These are phyloP conservation scores for Paracentrotus lividus DNA, from an alignment of 53 echinoderm and acorn worm species.

Conservation along the genomic window DNA sequence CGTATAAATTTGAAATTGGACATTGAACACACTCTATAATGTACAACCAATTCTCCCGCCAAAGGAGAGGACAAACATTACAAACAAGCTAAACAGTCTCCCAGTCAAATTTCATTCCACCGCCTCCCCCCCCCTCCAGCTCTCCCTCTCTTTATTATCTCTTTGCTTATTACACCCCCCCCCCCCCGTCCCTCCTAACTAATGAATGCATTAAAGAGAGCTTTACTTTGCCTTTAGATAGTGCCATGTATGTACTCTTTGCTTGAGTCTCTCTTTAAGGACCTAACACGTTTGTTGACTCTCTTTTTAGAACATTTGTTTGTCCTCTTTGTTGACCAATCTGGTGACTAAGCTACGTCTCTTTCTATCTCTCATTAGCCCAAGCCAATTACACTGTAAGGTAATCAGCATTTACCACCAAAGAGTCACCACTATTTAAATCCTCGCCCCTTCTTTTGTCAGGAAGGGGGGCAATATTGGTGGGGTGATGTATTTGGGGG, in stretches of 20 bases:
- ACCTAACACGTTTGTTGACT: conserved; percentile 62
- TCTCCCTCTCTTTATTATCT: neutral
- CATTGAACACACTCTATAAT: too few relatives aligned
- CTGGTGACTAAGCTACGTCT: conserved; percentile 59
- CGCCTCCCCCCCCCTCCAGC: neutral
- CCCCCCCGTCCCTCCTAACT: neutral
- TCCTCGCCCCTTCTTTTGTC: conserved; percentile 4
- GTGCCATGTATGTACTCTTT: neutral
- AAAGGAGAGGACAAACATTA: conserved; percentile 34
- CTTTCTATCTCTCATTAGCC: conserved; percentile 65
- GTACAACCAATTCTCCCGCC: conserved; percentile 45
- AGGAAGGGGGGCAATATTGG: neutral
- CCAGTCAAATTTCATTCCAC: neutral
- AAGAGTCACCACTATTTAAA: neutral
- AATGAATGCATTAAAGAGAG: neutral
- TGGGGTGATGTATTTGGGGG: neutral
- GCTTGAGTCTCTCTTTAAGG: conserved; percentile 38
- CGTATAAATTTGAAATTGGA: too few relatives aligned
- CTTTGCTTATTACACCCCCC: neutral
- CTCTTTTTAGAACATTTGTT: conserved; percentile 53
- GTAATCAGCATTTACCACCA: conserved; percentile 37
- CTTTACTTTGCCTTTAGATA: conserved; percentile 27
- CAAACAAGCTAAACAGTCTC: neutral
- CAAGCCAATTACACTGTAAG: conserved; percentile 48
- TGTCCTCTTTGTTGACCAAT: conserved; percentile 62